These are phyloP conservation scores for Peromyscus eremicus DNA, from an alignment of 2,797 vertebrate genomes.

Conservation along the genomic window DNA sequence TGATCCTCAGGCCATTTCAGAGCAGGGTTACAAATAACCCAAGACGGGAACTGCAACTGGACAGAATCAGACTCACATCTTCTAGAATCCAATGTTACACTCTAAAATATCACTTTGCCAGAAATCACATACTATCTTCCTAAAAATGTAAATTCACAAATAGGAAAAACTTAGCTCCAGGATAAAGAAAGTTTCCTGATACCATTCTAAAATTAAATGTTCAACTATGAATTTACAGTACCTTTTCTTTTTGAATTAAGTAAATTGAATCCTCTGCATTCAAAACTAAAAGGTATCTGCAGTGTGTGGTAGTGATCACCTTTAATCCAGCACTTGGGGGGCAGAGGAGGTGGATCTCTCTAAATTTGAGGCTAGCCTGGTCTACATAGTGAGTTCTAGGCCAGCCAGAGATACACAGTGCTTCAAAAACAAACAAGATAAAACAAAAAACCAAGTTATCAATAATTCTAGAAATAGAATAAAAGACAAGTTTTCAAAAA, in stretches of 20 bases:
- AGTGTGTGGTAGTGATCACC: accelerated
- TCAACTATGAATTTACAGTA: conserved; percentile 19
- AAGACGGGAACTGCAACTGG: not conserved
- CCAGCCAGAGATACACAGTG: not conserved
- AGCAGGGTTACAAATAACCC: conserved; percentile 32
- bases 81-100: conserved; percentile 25
- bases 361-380: not conserved
- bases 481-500: not conserved
- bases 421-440: not conserved
- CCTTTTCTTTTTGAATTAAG: conserved; percentile 25
- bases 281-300: not conserved
- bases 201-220: conserved; percentile 1
- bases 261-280: conserved; percentile 45
- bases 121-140: not conserved
- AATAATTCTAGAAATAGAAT: conserved; percentile 55
- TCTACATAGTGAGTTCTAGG: not conserved
- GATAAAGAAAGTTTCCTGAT: conserved; percentile 46
- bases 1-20: not conserved
- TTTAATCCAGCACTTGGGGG: not conserved
- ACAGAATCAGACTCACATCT: not conserved
- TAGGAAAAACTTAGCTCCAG: conserved; percentile 34
- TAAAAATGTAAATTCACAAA: conserved; percentile 15
- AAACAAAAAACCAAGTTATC: not conserved
- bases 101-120: conserved; percentile 10
- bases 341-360: not conserved